These are phyloP conservation scores for Agrilus biguttatus DNA, from an alignment of 2,888 invertebrate species.

Conservation along the genomic window DNA sequence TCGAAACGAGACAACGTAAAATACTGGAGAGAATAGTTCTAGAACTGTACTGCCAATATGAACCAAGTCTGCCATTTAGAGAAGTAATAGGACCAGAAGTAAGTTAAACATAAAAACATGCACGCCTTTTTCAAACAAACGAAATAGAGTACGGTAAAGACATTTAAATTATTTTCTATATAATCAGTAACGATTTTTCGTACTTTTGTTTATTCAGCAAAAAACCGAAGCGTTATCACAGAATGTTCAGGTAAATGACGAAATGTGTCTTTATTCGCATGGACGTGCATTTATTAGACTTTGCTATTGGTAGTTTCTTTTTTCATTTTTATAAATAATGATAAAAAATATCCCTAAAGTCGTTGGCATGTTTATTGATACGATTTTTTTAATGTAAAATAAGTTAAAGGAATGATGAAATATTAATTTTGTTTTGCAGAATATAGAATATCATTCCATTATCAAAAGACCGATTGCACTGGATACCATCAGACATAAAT, in stretches of 20 bases:
- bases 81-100: conserved; percentile 68
- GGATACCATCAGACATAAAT: conserved; percentile 65
- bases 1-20: conserved; percentile 47
- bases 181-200: neutral
- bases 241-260: neutral
- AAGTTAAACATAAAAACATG: conserved; percentile 19
- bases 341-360: neutral
- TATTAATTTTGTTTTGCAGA: conserved; percentile 30
- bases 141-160: no score
- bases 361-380: neutral
- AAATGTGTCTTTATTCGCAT: neutral
- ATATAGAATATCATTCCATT: conserved; percentile 52
- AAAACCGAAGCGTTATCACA: neutral
- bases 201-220: neutral
- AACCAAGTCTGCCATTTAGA: conserved; percentile 75
- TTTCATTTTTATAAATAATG: no score
- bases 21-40: conserved; percentile 72
- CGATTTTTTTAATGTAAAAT: neutral
- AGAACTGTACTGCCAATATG: conserved; percentile 85
- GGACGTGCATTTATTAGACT: neutral
- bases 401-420: neutral
- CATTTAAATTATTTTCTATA: no score
- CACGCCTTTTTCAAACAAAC: no score
- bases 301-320: no score
- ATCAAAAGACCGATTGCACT: conserved; percentile 73